A percentile compares a stretch with the other conserved stretches of the same genome.
Conservation (phyloP, 1,140 invertebrate genomes). For the Campoletis sonorensis region DNA sequence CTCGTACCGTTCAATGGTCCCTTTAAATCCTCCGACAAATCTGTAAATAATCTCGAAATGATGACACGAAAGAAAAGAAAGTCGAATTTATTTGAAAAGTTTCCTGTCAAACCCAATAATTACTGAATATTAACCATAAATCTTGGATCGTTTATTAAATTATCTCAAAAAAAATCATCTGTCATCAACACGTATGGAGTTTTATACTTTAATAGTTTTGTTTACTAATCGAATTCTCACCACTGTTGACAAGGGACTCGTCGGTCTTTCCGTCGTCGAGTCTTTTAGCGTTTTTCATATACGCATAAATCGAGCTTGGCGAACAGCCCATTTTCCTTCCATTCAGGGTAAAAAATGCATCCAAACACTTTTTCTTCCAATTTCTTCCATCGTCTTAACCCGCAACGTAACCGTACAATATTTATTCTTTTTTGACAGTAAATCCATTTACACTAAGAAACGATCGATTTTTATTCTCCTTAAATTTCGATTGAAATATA, state of each 20-base stretch:
- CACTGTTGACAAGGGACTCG: constrained; percentile 45
- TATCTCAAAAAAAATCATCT: too few species aligned
- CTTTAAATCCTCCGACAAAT: constrained; percentile 18
- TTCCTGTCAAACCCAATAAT: neutral
- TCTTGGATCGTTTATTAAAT: neutral
- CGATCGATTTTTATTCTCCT: neutral
- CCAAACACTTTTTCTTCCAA: neutral
- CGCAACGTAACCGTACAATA: neutral
- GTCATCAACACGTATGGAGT: neutral
- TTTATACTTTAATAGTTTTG: neutral
- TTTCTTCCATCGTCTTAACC: neutral
- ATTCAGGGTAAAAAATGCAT: neutral
- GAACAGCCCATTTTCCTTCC: constrained; percentile 50
- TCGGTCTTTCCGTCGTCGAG: constrained; percentile 43
- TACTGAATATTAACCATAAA: neutral
- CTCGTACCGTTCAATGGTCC: neutral
- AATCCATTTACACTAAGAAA: neutral
- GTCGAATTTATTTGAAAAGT: neutral
- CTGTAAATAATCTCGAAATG: constrained; percentile 1
- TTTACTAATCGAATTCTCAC: constrained; percentile 37
- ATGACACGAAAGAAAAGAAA: neutral
- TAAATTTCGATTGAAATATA: too few species aligned
- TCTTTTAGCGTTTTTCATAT: constrained; percentile 45
- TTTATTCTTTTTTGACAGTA: neutral
- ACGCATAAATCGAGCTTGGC: constrained; percentile 45